Evolutionary conservation across 2,888 invertebrate species (phyloP), one percentile per base, ranked within the genome.

Genomic region (Sericinus montela): DNA sequence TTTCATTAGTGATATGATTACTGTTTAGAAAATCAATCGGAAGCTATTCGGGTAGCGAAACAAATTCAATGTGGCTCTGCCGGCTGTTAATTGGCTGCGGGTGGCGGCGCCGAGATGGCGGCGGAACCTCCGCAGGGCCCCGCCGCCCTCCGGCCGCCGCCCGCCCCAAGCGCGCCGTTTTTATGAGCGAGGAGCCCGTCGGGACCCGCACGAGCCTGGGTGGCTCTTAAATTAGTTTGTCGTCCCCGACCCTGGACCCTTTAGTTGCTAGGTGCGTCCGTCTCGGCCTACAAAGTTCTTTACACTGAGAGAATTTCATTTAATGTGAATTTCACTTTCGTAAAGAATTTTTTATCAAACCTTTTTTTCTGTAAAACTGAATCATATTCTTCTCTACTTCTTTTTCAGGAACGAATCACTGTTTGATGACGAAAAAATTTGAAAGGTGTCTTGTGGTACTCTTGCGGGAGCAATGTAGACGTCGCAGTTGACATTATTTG

Each of bases 91-190:
- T 87, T 87, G 87, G 85, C 84, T 87, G 86, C 87, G 86, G 87
- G 87, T 79, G 86, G 85, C 75, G 86, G 87, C 87, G 88, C 87
- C 87, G 86, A 87, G 87, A 87, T 86, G 84, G 83, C 84, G 84
- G 85, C 75, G 79, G 85, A 80, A 85, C 87, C 87, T 79, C 88
- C 82, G 88, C 88, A 87, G 84, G 85, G 82, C 73, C 67, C 79
- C 82, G 75, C 76, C 80, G 63, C 63, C 81, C 85, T 74, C 73
- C 75, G 65, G 77, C 75, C 75, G 72, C 65, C 75, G 57, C 65
- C 73, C 65, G 75, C 73, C 77, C 67, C 66, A 61, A 32, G 77
- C 69, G 72, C 69, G 70, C 65, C 72, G 77, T 82, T 86, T 87
- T 87, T 87, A 85, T 80, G 83, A 78, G 73, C 75, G 70, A 76